Evolutionary conservation across 2,888 invertebrate genomes (phyloP).

Genomic region (Hirudinaria manillensis): DNA sequence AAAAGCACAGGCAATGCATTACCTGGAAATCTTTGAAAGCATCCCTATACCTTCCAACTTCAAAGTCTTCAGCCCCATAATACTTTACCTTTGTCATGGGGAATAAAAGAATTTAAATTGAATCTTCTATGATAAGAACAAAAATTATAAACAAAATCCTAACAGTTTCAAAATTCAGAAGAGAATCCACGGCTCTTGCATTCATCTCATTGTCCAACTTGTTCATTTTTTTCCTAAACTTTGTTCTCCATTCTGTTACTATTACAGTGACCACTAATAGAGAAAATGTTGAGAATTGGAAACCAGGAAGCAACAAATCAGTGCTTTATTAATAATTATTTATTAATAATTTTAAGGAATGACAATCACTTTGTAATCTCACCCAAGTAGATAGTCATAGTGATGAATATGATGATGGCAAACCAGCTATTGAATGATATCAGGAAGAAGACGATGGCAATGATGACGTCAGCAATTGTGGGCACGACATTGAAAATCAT

Average conservation of each 20-base stretch:
- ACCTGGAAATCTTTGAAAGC: conserved; percentile 80
- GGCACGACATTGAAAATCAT: conserved; percentile 88
- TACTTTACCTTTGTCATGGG: conserved; percentile 67
- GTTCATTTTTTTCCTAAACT: conserved; percentile 89
- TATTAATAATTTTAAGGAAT: not conserved
- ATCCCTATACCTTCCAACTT: conserved; percentile 74
- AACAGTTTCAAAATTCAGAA: conserved; percentile 95
- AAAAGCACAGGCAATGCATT: not conserved
- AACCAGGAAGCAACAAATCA: no score
- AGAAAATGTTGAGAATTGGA: no score
- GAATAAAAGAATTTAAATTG: not conserved
- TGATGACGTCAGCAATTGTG: conserved; percentile 83
- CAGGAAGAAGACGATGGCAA: conserved; percentile 84
- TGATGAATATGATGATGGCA: conserved; percentile 84
- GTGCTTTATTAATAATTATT: not conserved
- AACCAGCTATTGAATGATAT: conserved; percentile 85
- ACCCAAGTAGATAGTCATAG: conserved; percentile 85
- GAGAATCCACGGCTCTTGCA: conserved; percentile 85
- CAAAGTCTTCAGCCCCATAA: conserved; percentile 87
- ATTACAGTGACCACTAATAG: conserved; percentile 71
- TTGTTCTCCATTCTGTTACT: conserved; percentile 94
- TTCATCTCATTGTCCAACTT: conserved; percentile 84
- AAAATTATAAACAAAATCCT: not conserved
- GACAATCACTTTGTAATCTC: not conserved
- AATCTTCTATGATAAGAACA: not conserved